These are phyloP conservation scores for Gila robusta DNA, from an alignment of 2,797 vertebrate species.

Conservation along the genomic window DNA sequence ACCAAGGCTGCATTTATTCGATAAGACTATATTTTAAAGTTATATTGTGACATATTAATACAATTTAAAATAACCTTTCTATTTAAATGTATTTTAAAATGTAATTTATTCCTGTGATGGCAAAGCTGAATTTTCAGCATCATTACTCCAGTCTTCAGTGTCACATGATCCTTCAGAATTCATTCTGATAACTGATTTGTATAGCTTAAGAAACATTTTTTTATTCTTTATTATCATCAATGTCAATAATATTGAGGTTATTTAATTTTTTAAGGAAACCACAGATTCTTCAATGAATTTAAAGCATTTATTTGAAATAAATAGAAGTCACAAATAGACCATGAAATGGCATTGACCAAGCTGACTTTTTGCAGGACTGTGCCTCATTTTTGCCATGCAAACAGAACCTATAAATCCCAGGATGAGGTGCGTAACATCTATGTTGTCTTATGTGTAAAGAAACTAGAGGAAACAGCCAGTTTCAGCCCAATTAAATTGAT, in stretches of 20 bases:
- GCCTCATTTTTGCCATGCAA: conserved; percentile 87
- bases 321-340: background rate
- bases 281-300: background rate
- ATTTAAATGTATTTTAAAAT: background rate
- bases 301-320: conserved; percentile 8
- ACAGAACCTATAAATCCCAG: conserved; percentile 73
- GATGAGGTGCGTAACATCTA: conserved; percentile 79
- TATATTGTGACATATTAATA: background rate
- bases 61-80: background rate
- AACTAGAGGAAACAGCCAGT: background rate
- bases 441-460: background rate
- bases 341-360: background rate
- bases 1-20: background rate
- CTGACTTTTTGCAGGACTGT: conserved; percentile 82
- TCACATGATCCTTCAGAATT: background rate
- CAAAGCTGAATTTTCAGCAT: background rate
- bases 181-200: background rate
- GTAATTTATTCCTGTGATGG: background rate
- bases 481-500: background rate
- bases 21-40: too few relatives aligned
- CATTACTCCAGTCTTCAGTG: background rate
- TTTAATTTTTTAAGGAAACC: background rate
- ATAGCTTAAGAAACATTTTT: background rate
- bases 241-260: background rate
- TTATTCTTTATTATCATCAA: background rate